Percentiles rank a stretch among this genome's conserved stretches.
Evolutionary conservation across 2,888 invertebrate genomes (phyloP).

Genomic region (Trachelus tabidus): DNA sequence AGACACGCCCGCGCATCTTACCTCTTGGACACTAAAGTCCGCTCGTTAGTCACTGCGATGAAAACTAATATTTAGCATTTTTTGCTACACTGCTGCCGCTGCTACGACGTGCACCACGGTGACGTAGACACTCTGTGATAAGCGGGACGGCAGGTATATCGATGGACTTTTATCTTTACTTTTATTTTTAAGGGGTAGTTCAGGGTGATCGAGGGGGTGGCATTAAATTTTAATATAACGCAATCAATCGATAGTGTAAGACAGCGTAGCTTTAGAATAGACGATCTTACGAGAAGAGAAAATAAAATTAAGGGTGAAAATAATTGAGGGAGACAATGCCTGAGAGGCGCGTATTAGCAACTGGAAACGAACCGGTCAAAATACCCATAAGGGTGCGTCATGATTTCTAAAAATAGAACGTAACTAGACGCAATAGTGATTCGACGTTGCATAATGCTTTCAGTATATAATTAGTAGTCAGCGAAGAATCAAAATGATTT

Average conservation of each 20-base stretch:
- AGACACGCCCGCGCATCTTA: background rate
- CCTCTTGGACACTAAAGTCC: background rate
- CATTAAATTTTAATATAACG: background rate
- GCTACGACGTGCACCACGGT: background rate
- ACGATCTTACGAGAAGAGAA: too few relatives aligned
- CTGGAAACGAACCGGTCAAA: background rate
- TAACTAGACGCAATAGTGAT: slow-evolving; percentile 27
- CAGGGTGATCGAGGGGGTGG: background rate
- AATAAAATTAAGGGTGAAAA: too few relatives aligned
- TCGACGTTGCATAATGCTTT: slow-evolving; percentile 29
- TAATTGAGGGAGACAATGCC: background rate
- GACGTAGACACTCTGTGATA: background rate
- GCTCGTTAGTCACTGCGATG: background rate
- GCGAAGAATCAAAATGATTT: slow-evolving; percentile 26
- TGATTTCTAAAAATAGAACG: slow-evolving; percentile 15
- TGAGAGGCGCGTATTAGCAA: background rate
- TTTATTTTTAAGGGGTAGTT: background rate
- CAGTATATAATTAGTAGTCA: slow-evolving; percentile 33
- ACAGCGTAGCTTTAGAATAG: background rate
- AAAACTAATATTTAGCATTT: slow-evolving; percentile 1
- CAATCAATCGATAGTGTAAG: background rate
- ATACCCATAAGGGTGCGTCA: background rate
- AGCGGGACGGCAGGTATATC: background rate
- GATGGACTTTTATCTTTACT: background rate
- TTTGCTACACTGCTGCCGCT: background rate